Conservation (phyloP, 2,888 invertebrate genomes). For the Cecidostiba fungosa region DNA sequence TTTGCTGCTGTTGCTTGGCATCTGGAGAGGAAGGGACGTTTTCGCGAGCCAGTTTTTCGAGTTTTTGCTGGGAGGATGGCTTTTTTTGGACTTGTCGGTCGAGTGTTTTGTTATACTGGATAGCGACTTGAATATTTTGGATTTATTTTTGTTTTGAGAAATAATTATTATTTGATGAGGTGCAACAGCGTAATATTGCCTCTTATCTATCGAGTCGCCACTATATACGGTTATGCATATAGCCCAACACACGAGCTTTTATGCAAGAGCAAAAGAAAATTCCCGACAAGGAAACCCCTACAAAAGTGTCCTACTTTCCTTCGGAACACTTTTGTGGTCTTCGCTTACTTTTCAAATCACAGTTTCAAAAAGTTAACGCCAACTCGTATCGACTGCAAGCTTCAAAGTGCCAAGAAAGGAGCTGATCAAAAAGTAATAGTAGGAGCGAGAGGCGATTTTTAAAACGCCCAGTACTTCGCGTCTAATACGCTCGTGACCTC, state of each 20-base stretch:
- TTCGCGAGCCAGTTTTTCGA: slow-evolving; percentile 35
- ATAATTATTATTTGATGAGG: no score
- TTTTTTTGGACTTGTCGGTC: background rate
- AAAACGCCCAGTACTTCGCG: background rate
- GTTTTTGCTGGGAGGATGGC: background rate
- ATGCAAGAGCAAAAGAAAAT: background rate
- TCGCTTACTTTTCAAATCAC: background rate
- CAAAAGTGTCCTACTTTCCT: slow-evolving; percentile 12
- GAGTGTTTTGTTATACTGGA: background rate
- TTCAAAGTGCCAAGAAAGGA: background rate
- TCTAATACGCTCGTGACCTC: background rate
- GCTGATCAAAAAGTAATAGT: background rate
- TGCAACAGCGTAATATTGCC: background rate
- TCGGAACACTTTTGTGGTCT: background rate
- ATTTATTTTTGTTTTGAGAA: background rate
- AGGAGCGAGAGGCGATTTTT: background rate
- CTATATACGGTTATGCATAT: no score
- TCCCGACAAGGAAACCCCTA: background rate
- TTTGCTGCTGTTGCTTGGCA: background rate
- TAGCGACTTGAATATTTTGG: background rate
- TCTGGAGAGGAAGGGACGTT: slow-evolving; percentile 12
- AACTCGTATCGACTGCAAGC: background rate
- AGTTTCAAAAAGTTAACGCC: slow-evolving; percentile 15
- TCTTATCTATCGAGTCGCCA: no score
- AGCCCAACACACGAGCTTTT: background rate